phyloP scores from a whole-genome alignment of 2,797 vertebrate species.

The Anguilla marmorata region DNA sequence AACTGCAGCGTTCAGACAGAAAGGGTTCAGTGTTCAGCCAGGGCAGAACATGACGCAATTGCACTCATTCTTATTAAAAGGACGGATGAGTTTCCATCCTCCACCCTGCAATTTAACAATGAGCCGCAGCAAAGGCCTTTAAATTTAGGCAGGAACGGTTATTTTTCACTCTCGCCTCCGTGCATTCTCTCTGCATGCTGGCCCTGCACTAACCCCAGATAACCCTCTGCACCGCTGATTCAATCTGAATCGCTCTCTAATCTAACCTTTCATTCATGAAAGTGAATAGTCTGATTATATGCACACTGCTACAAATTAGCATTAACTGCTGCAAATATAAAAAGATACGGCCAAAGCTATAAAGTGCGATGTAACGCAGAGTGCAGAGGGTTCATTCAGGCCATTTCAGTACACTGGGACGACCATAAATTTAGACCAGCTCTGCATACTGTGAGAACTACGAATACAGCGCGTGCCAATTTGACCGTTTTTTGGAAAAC shows the following conservation, averaged over 20 bases:
- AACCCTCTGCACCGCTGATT: not conserved
- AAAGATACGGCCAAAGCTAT: not conserved
- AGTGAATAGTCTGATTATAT: not conserved
- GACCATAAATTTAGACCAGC: not conserved
- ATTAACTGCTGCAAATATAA: not conserved
- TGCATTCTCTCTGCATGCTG: not conserved
- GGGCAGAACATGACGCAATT: slow-evolving; percentile 11
- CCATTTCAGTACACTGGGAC: not conserved
- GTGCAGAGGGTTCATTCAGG: not conserved
- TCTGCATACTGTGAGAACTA: not conserved
- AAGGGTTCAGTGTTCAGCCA: not conserved
- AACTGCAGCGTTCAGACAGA: not conserved
- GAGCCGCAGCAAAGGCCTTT: slow-evolving; percentile 57
- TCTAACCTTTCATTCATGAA: not conserved
- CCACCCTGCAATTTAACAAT: slow-evolving; percentile 65
- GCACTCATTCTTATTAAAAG: slow-evolving; percentile 20
- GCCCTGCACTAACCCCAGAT: not conserved
- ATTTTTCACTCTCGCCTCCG: slow-evolving; percentile 60
- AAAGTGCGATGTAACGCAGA: not conserved
- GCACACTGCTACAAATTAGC: not conserved
- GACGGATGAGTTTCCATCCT: slow-evolving; percentile 46
- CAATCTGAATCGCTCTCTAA: not conserved
- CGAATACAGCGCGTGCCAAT: not conserved
- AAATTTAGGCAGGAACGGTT: slow-evolving; percentile 62
- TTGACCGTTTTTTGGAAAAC: not conserved